Percentiles rank a stretch among this genome's conserved stretches.
Evolutionary conservation across 2,888 invertebrate genomes (phyloP).

Genomic region (Lasioglossum zephyrum): DNA sequence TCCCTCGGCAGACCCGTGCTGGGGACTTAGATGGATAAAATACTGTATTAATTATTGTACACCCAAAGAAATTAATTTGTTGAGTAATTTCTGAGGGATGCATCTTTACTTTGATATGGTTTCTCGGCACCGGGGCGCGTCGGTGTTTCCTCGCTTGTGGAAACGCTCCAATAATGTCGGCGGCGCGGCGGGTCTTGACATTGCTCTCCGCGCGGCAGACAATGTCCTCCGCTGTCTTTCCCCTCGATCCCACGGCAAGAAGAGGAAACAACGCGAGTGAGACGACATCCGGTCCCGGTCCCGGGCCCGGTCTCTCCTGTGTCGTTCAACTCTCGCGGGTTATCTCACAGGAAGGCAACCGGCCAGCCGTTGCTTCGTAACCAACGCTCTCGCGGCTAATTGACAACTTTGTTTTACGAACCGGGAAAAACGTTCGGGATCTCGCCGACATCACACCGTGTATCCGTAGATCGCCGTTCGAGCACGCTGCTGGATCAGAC

Average conservation of each 20-base stretch:
- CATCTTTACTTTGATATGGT: too few species aligned
- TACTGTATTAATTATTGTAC: too few species aligned
- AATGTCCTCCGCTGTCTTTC: slow-evolving; percentile 72
- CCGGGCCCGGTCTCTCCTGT: slow-evolving; percentile 45
- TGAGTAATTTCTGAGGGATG: too few species aligned
- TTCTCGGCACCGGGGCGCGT: too few species aligned
- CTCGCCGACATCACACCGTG: background rate
- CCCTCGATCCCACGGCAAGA: slow-evolving; percentile 56
- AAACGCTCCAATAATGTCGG: slow-evolving; percentile 58
- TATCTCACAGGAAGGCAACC: slow-evolving; percentile 69
- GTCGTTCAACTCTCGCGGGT: slow-evolving; percentile 72
- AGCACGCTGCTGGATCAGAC: background rate
- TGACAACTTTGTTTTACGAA: slow-evolving; percentile 42
- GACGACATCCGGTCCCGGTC: slow-evolving; percentile 75
- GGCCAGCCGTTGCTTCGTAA: slow-evolving; percentile 45
- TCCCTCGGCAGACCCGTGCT: too few species aligned
- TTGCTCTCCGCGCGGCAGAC: slow-evolving; percentile 66
- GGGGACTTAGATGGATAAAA: too few species aligned
- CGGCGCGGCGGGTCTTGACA: slow-evolving; percentile 66
- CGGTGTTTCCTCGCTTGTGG: slow-evolving; percentile 30
- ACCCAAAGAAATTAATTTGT: too few species aligned
- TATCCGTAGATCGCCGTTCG: background rate
- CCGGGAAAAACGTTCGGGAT: background rate
- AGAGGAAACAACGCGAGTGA: slow-evolving; percentile 74
- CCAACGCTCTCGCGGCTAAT: slow-evolving; percentile 45